These are phyloP conservation scores for Aphelenchoides besseyi DNA, from an alignment of 1,140 invertebrate species.

Conservation along the genomic window DNA sequence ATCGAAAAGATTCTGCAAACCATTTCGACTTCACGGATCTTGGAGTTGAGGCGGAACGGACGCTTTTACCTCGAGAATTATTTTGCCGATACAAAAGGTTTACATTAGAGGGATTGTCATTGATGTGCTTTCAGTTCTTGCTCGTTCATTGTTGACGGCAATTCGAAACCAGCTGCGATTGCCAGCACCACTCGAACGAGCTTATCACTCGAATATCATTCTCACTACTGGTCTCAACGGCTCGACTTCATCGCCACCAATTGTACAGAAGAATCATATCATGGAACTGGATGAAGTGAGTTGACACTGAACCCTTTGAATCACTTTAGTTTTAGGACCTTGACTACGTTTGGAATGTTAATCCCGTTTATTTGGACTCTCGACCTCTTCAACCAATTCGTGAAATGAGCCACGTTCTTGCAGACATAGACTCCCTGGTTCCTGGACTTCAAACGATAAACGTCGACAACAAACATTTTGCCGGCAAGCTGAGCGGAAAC, in stretches of 20 bases:
- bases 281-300: neutral
- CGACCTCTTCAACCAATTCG: neutral
- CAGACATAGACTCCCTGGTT: neutral
- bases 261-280: neutral
- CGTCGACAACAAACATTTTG: neutral
- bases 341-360: neutral
- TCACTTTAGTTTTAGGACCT: neutral
- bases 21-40: neutral
- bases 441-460: constrained; percentile 1
- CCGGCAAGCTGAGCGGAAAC: neutral
- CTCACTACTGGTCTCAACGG: neutral
- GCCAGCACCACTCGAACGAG: neutral
- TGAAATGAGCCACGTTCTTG: neutral
- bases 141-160: neutral
- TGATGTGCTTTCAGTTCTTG: neutral
- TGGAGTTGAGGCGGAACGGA: neutral
- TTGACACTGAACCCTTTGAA: no score
- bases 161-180: neutral
- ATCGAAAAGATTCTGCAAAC: neutral
- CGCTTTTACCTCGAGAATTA: constrained; percentile 9
- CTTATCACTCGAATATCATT: neutral
- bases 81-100: neutral
- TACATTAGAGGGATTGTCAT: neutral
- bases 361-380: neutral
- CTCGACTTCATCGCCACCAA: neutral